Evolutionary conservation across 2,113 vertebrate species (phyloP).

Genomic region (Bubo scandiacus): DNA sequence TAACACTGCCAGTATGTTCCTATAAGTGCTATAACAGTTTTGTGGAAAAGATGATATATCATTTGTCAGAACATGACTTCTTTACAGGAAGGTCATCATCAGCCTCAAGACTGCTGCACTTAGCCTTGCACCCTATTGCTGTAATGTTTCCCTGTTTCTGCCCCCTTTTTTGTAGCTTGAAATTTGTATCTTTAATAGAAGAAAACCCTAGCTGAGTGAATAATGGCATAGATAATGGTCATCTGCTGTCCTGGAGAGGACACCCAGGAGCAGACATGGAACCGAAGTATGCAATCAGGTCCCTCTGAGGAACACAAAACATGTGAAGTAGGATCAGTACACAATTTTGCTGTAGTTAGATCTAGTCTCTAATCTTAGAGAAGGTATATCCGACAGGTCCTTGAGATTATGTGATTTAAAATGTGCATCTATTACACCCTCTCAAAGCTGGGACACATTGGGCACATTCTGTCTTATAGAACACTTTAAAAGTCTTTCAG

Average conservation of each 20-base stretch:
- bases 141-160: neutral
- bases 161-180: neutral
- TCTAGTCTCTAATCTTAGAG: neutral
- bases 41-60: neutral
- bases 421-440: neutral
- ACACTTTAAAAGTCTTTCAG: neutral
- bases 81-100: neutral
- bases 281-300: neutral
- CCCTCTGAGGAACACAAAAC: neutral
- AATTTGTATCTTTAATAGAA: neutral
- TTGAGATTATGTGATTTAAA: neutral
- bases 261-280: neutral
- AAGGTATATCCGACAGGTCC: neutral
- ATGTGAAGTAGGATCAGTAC: neutral
- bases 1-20: neutral
- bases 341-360: neutral
- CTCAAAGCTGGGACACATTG: neutral
- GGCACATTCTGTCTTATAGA: neutral
- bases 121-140: neutral
- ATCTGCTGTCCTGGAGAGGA: neutral
- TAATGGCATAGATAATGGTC: accelerated
- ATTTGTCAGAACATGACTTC: neutral
- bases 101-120: neutral
- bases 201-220: neutral
- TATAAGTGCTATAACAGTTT: neutral